Conservation (phyloP, 2,888 invertebrate genomes). For the Microctonus aethiopoides region DNA sequence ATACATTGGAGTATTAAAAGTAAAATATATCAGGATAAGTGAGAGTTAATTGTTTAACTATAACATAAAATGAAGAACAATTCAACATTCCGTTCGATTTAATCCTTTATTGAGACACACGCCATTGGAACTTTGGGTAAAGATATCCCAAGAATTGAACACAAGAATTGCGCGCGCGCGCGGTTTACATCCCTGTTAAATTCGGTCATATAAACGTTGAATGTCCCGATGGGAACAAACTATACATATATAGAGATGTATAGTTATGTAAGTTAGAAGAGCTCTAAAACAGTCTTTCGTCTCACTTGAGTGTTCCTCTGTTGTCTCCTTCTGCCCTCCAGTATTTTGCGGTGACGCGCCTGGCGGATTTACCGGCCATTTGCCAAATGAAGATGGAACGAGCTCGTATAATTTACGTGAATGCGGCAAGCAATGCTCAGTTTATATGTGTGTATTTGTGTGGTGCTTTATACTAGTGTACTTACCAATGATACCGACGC, state of each 20-base stretch:
- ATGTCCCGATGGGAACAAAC: not conserved
- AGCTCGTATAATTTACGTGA: constrained; percentile 47
- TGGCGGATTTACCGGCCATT: constrained; percentile 56
- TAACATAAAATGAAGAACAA: not conserved
- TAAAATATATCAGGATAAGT: not conserved
- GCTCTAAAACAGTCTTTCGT: constrained; percentile 10
- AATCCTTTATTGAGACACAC: constrained; percentile 2
- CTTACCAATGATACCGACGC: constrained; percentile 1
- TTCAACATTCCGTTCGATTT: not conserved
- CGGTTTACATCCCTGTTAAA: constrained; percentile 55
- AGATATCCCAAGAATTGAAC: not conserved
- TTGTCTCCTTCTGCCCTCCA: not conserved
- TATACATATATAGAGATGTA: not conserved
- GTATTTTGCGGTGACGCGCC: constrained; percentile 31
- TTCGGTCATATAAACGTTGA: constrained; percentile 44
- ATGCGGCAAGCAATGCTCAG: constrained; percentile 14
- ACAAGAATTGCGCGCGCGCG: constrained; percentile 19
- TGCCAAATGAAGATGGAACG: constrained; percentile 58
- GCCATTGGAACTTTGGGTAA: not conserved
- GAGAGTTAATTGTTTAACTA: not conserved
- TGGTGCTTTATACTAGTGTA: not conserved
- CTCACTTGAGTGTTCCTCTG: not conserved
- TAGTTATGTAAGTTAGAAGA: not conserved
- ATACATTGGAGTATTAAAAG: not conserved
- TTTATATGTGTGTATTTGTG: not conserved